Evolutionary conservation across 2,797 vertebrate species (phyloP).

Genomic region (Erpetoichthys calabaricus): DNA sequence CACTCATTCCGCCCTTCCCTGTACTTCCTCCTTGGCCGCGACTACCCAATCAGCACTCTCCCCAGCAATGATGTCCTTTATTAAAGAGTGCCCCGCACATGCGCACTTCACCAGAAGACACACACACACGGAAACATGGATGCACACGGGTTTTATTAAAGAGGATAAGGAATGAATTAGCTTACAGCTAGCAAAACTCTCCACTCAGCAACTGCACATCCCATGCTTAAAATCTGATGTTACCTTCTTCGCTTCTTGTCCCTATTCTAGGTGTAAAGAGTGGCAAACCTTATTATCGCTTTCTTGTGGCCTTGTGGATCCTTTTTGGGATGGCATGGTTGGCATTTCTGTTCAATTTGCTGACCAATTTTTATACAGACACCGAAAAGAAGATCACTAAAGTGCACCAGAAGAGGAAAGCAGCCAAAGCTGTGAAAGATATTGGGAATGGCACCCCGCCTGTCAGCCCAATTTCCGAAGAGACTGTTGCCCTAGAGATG

Average conservation of each 20-base stretch:
- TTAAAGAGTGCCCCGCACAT: no score
- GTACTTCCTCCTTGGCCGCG: no score
- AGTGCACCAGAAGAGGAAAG: constrained; percentile 28
- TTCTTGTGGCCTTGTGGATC: constrained; percentile 34
- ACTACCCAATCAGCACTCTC: no score
- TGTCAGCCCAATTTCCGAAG: constrained; percentile 7
- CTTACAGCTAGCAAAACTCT: no score
- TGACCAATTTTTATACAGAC: constrained; percentile 34
- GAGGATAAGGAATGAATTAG: no score
- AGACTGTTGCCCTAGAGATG: constrained; percentile 2
- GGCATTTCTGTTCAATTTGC: constrained; percentile 38
- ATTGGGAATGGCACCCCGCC: constrained; percentile 11
- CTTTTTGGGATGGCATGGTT: constrained; percentile 43
- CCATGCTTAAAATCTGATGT: no score
- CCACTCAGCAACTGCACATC: no score
- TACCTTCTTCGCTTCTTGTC: constrained; percentile 11
- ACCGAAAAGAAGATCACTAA: constrained; percentile 35
- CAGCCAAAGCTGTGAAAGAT: constrained; percentile 16
- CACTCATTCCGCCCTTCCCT: no score
- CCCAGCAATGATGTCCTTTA: no score
- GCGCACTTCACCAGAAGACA: no score
- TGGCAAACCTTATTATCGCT: constrained; percentile 23
- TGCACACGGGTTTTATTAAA: no score
- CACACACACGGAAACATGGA: no score
- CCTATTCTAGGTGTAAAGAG: constrained; percentile 25